Evolutionary conservation across 2,888 invertebrate genomes (phyloP), one percentile per base, ranked within the genome.

Genomic region (Hypercompe scribonia): DNA sequence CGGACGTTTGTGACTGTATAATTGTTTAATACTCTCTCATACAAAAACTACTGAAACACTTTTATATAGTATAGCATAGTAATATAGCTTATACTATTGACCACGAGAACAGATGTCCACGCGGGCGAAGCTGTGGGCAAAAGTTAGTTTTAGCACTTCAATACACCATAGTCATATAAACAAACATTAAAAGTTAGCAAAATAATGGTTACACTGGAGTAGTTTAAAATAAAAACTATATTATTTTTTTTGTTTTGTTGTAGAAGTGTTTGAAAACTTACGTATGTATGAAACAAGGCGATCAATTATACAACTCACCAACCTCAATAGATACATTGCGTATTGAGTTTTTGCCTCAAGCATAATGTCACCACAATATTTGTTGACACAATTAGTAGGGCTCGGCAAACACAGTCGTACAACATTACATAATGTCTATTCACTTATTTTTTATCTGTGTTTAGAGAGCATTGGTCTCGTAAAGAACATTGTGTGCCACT

Each of bases 381-480:
- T 81, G 80, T 69, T 50, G 69, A 72, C 77, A 76, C 73, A 75
- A 78, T 80, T 81, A 81, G 69, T 74, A 76, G 78, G 74, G 68
- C 71, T 54, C 54, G 58, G 63, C 68, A 72, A 80, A 70, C 70
- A 65, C 15, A 18, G 39, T 54, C 71, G 83, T 83, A 70, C 83
- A 79, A 73, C 36, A 65, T 86, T 86, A 85, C 74, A 80, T 86
- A 81, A 89, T 72, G 28, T 66, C 50, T 67, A 71, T 76, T 77
- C 76, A 80, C 65, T 69, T 71, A 61, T 63, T 73, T 70, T 63
- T 71, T 68, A 75, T 76, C 75, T 82, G 68, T 77, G 75, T 74
- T 71, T 76, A 50, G 75, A 77, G 82, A 68, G 61, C 66, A 71
- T 64, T 74, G 77, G 28, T 74, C 67, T 61, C 61, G 2, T 61